phyloP scores from a whole-genome alignment of 2,113 vertebrate species.

The Galemys pyrenaicus region DNA sequence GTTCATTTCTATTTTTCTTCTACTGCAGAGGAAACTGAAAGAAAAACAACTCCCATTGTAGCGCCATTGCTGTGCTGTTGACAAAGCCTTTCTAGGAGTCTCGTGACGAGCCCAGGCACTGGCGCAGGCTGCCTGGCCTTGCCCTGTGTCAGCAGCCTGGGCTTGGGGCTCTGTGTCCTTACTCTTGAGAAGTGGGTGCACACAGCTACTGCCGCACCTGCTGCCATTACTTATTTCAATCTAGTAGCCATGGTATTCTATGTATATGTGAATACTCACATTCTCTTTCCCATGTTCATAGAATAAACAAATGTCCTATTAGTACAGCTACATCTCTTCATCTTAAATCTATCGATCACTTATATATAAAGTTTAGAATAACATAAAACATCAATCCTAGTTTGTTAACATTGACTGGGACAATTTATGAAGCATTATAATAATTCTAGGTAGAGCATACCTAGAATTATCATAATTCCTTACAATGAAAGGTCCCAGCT shows the following conservation, averaged over 20 bases:
- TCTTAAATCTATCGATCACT: not conserved
- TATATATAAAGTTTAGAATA: not conserved
- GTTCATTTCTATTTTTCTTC: constrained; percentile 83
- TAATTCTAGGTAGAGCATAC: not conserved
- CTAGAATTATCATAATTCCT: not conserved
- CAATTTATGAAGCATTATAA: not conserved
- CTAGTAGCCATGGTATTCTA: not conserved
- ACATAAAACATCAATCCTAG: not conserved
- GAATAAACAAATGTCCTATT: not conserved
- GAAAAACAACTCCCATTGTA: constrained; percentile 70
- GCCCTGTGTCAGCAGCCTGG: too few species aligned
- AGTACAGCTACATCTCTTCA: not conserved
- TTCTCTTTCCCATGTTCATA: not conserved
- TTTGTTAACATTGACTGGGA: not conserved
- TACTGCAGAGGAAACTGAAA: constrained; percentile 83
- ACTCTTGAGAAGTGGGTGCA: not conserved
- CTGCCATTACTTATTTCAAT: not conserved
- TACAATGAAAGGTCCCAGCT: not conserved
- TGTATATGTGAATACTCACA: not conserved
- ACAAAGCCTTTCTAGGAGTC: not conserved
- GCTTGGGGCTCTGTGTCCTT: not conserved
- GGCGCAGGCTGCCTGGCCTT: too few species aligned
- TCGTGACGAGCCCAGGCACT: not conserved
- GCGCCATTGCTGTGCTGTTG: constrained; percentile 45
- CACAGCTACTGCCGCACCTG: too few species aligned